These are phyloP conservation scores for Acrobasis repandana DNA, from an alignment of 2,888 invertebrate species.

Conservation along the genomic window DNA sequence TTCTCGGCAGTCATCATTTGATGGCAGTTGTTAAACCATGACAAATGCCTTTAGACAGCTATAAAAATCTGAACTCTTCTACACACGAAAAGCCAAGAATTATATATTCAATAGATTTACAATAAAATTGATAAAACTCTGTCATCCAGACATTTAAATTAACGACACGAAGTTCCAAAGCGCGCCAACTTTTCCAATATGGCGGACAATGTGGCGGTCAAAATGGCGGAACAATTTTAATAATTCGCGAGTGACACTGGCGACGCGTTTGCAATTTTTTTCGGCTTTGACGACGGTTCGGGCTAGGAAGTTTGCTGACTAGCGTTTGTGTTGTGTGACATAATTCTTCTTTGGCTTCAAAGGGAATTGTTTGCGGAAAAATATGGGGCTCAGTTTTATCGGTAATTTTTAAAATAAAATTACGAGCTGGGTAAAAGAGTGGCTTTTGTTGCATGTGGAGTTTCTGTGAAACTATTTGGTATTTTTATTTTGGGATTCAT, in stretches of 20 bases:
- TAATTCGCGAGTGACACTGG: slow-evolving; percentile 28
- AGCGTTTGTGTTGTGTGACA: slow-evolving; percentile 1
- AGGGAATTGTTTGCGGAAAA: background rate
- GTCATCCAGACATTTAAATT: slow-evolving; percentile 27
- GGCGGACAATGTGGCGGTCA: slow-evolving; percentile 15
- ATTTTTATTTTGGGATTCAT: too few relatives aligned
- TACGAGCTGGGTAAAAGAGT: too few relatives aligned
- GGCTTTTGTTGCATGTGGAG: too few relatives aligned
- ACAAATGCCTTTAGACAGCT: too few relatives aligned
- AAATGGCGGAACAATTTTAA: slow-evolving; percentile 32
- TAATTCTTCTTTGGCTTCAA: background rate
- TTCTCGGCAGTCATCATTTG: too few relatives aligned
- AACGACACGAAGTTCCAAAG: slow-evolving; percentile 29
- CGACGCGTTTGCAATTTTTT: slow-evolving; percentile 21
- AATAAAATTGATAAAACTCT: too few relatives aligned
- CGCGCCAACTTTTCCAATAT: slow-evolving; percentile 30
- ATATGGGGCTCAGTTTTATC: background rate
- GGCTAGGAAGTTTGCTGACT: slow-evolving; percentile 13
- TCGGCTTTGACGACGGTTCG: slow-evolving; percentile 10
- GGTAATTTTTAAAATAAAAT: background rate
- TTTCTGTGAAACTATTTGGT: too few relatives aligned
- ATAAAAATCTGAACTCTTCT: too few relatives aligned
- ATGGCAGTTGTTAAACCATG: too few relatives aligned
- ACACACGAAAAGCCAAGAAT: too few relatives aligned
- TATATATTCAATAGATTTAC: too few relatives aligned